Conservation (phyloP, 2,888 invertebrate species). For the Abrostola tripartita region DNA sequence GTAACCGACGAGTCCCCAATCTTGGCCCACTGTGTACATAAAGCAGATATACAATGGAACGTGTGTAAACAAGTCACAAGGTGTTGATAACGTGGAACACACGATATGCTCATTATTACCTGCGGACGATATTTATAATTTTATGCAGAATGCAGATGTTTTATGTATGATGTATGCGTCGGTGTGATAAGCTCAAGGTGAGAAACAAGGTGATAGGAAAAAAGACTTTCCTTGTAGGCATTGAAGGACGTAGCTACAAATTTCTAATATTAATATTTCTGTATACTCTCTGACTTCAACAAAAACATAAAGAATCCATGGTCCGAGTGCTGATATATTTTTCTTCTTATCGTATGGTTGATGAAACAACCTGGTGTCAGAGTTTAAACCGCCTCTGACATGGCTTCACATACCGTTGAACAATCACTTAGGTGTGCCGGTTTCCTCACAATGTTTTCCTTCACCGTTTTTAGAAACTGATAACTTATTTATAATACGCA, state of each 20-base stretch:
- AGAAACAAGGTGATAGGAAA: conserved; percentile 12
- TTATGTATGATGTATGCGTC: conserved; percentile 9
- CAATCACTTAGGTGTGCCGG: too few species aligned
- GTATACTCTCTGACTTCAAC: too few species aligned
- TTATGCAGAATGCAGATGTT: conserved; percentile 30
- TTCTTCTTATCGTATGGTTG: too few species aligned
- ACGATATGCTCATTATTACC: conserved; percentile 62
- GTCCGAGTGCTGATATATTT: too few species aligned
- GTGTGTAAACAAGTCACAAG: background rate
- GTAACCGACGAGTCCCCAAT: conserved; percentile 2
- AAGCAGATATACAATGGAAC: conserved; percentile 3
- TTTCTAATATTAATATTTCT: too few species aligned
- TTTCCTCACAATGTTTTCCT: too few species aligned
- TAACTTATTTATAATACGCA: too few species aligned
- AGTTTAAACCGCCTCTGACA: too few species aligned
- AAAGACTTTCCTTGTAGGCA: conserved; percentile 4
- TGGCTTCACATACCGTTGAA: too few species aligned
- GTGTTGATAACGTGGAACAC: conserved; percentile 56
- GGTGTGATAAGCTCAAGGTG: conserved; percentile 20
- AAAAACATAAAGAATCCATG: too few species aligned
- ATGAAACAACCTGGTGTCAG: too few species aligned
- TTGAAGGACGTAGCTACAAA: background rate
- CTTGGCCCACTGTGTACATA: background rate
- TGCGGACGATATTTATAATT: conserved; percentile 17
- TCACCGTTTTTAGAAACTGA: too few species aligned